phyloP scores from a whole-genome alignment of 2,797 vertebrate species.

The Channa striata region DNA sequence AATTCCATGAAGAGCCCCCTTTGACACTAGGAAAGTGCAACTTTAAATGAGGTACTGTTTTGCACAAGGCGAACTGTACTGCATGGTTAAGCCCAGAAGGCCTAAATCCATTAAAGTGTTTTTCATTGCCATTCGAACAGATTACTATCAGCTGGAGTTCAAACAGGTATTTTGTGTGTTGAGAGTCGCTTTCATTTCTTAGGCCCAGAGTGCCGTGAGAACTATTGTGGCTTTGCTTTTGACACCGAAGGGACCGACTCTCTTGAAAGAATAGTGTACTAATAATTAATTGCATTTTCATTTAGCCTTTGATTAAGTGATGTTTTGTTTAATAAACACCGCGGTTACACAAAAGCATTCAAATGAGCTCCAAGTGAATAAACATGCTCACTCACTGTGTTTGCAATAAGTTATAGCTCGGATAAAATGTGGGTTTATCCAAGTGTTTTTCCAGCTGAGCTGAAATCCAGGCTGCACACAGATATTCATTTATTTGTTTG shows the following conservation, averaged over 20 bases:
- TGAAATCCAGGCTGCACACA: not conserved
- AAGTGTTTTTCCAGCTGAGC: not conserved
- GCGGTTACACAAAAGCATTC: not conserved
- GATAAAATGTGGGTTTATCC: not conserved
- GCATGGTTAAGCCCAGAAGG: not conserved
- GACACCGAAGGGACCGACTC: not conserved
- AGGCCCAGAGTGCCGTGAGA: not conserved
- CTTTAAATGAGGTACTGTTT: conserved; percentile 17
- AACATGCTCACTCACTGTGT: no score
- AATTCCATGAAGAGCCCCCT: not conserved
- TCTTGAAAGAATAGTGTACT: not conserved
- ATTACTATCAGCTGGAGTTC: conserved; percentile 15
- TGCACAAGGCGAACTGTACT: not conserved
- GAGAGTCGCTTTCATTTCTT: not conserved
- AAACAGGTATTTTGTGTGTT: conserved; percentile 13
- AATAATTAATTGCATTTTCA: not conserved
- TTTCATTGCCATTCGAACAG: not conserved
- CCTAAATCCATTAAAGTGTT: conserved; percentile 8
- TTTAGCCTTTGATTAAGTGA: not conserved
- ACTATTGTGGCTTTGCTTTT: not conserved
- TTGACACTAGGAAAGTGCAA: not conserved
- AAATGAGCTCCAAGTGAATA: no score
- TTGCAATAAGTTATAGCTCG: not conserved
- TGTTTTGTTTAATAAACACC: not conserved
- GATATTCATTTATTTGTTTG: not conserved